A percentile compares a stretch with the other conserved stretches of the same genome.
Conservation (phyloP, 1,140 invertebrate genomes). For the Drosophila busckii region DNA sequence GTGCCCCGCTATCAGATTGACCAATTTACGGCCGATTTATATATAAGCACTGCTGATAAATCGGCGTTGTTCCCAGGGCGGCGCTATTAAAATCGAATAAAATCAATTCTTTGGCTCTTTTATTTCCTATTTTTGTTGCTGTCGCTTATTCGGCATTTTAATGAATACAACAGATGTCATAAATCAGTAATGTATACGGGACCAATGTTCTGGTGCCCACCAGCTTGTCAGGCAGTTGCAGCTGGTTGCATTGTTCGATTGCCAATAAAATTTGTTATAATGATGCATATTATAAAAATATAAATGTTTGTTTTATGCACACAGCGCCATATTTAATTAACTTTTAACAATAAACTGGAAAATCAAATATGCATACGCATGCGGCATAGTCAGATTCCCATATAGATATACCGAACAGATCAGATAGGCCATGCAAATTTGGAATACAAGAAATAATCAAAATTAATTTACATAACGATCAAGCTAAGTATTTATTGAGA, state of each 20-base stretch:
- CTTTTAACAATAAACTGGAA: slow-evolving; percentile 12
- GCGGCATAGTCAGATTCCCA: no score
- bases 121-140: slow-evolving; percentile 2
- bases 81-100: slow-evolving; percentile 71
- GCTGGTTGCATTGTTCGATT: slow-evolving; percentile 30
- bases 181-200: slow-evolving; percentile 68
- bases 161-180: slow-evolving; percentile 60
- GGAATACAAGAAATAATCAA: no score
- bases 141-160: slow-evolving; percentile 26
- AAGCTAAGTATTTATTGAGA: no score
- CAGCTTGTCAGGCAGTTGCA: no score
- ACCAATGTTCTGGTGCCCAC: slow-evolving; percentile 7
- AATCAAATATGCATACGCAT: no score
- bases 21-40: slow-evolving; percentile 64
- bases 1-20: slow-evolving; percentile 44
- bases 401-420: no score
- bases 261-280: slow-evolving; percentile 62
- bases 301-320: slow-evolving; percentile 34
- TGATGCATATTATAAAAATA: slow-evolving; percentile 72
- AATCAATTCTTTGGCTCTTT: slow-evolving; percentile 50
- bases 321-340: slow-evolving; percentile 54
- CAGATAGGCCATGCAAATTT: no score
- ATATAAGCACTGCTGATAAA: slow-evolving; percentile 52
- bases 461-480: no score
- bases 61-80: slow-evolving; percentile 19